Conservation (phyloP, 2,113 vertebrate genomes). For the Zapornia atra region DNA sequence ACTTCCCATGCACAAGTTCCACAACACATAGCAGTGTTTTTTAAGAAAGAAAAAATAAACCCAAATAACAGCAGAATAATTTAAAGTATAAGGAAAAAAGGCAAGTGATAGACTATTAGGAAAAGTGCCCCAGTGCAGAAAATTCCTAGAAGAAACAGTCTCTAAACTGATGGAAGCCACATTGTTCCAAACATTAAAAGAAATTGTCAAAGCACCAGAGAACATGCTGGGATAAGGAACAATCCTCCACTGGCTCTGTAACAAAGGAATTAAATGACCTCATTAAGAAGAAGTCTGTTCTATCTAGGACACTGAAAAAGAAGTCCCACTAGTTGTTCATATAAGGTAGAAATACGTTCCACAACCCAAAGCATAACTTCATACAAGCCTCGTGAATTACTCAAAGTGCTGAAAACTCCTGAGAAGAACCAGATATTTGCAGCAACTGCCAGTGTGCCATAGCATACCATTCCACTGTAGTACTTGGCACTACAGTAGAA, state of each 20-base stretch:
- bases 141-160: neutral
- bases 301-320: conserved; percentile 15
- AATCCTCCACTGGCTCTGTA: neutral
- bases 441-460: conserved; percentile 27
- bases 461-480: neutral
- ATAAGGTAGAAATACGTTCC: conserved; percentile 47
- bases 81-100: neutral
- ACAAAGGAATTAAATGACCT: conserved; percentile 42
- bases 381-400: conserved; percentile 36
- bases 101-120: neutral
- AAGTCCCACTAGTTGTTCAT: conserved; percentile 40
- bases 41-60: neutral
- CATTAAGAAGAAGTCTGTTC: neutral
- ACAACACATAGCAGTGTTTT: neutral
- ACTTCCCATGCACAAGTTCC: neutral
- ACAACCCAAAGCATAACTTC: conserved; percentile 7
- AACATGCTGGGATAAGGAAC: conserved; percentile 8
- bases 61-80: neutral
- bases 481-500: neutral
- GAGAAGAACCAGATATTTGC: conserved; percentile 60
- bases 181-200: neutral
- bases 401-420: conserved; percentile 53
- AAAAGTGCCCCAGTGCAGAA: neutral
- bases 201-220: neutral
- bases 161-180: neutral